A percentile compares a stretch with the other conserved stretches of the same genome.
phyloP scores from a whole-genome alignment of 2,888 invertebrate species.

The Cerceris rybyensis region DNA sequence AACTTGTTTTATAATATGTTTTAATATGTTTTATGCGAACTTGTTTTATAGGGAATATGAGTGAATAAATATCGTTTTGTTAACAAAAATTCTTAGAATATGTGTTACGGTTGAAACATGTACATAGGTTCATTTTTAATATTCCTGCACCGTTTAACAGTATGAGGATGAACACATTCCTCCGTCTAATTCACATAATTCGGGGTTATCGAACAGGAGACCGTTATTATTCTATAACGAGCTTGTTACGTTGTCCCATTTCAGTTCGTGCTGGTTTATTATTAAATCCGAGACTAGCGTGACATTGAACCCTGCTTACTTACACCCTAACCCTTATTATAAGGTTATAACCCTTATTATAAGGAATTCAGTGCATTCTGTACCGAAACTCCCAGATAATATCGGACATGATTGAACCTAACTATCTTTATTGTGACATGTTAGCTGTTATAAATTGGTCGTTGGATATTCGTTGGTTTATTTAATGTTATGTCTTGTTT shows the following conservation, averaged over 20 bases:
- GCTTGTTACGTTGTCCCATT: slow-evolving; percentile 15
- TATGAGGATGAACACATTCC: neutral
- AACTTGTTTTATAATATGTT: too few relatives aligned
- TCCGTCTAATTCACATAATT: slow-evolving; percentile 16
- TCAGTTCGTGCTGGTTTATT: slow-evolving; percentile 6
- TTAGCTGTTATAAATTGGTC: neutral
- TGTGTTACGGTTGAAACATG: too few relatives aligned
- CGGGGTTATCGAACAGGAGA: slow-evolving; percentile 13
- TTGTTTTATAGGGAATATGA: too few relatives aligned
- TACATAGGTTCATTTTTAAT: too few relatives aligned
- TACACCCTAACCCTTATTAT: neutral
- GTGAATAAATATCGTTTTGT: too few relatives aligned
- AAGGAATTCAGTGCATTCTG: neutral
- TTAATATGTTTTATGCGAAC: too few relatives aligned
- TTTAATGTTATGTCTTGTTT: too few relatives aligned
- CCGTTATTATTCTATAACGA: slow-evolving; percentile 25
- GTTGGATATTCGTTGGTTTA: neutral
- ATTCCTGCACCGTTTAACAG: too few relatives aligned
- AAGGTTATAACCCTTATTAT: neutral
- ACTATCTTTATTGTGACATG: neutral
- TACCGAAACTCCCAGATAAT: neutral
- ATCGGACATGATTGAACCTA: neutral
- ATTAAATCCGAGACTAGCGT: slow-evolving; percentile 16
- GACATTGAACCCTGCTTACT: slow-evolving; percentile 9
- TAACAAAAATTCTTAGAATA: too few relatives aligned